These are phyloP conservation scores for Desoria tigrina DNA, from an alignment of 2,888 invertebrate genomes.

Conservation along the genomic window DNA sequence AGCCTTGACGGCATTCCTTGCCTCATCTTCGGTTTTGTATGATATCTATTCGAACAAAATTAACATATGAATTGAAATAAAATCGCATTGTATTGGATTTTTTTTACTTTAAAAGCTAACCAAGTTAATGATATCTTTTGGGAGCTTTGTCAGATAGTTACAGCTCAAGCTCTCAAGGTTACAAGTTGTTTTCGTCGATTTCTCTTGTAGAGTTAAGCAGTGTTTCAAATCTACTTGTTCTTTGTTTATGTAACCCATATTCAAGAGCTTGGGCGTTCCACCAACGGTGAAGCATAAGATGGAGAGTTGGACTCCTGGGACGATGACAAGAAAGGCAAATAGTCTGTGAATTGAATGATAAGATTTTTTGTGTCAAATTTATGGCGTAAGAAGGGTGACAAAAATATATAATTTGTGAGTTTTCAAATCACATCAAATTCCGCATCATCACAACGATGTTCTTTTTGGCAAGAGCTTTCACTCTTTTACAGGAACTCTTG, in stretches of 20 bases:
- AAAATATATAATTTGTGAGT: neutral
- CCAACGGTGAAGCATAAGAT: slow-evolving; percentile 42
- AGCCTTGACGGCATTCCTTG: slow-evolving; percentile 24
- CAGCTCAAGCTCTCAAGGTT: slow-evolving; percentile 28
- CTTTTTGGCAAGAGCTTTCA: neutral
- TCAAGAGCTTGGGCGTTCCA: slow-evolving; percentile 36
- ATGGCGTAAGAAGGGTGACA: no score
- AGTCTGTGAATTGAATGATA: slow-evolving; percentile 9
- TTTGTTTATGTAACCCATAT: slow-evolving; percentile 41
- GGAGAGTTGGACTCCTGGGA: slow-evolving; percentile 34
- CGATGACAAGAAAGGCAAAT: slow-evolving; percentile 36
- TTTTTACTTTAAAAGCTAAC: neutral
- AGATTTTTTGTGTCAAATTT: neutral
- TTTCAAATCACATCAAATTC: neutral
- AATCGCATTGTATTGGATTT: neutral
- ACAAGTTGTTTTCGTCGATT: slow-evolving; percentile 14
- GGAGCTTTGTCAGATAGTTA: slow-evolving; percentile 30
- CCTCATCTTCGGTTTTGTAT: slow-evolving; percentile 33
- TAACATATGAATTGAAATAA: no score
- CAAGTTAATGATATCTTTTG: slow-evolving; percentile 27
- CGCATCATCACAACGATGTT: neutral
- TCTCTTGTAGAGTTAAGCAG: neutral
- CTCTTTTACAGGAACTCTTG: neutral
- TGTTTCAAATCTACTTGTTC: slow-evolving; percentile 20
- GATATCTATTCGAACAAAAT: neutral